A percentile compares a stretch with the other conserved stretches of the same genome.
phyloP scores from a whole-genome alignment of 2,113 vertebrate species.

The Sylvia atricapilla region DNA sequence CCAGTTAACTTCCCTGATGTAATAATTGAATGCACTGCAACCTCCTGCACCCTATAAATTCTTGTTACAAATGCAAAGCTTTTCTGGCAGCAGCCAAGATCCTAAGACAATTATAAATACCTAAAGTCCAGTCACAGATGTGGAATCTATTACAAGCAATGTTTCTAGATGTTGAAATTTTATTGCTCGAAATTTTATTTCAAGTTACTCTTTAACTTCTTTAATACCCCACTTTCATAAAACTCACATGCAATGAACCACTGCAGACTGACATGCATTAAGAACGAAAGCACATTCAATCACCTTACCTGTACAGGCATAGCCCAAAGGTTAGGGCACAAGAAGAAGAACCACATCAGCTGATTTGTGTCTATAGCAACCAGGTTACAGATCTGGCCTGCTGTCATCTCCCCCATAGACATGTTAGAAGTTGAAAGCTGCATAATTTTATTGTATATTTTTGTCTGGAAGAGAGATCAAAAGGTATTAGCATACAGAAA shows the following conservation, averaged over 20 bases:
- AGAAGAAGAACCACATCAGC: constrained; percentile 99
- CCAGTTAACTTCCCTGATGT: background rate
- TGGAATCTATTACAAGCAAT: background rate
- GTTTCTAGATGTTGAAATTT: background rate
- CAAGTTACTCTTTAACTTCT: background rate
- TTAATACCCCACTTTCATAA: background rate
- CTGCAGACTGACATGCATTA: background rate
- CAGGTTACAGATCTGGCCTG: constrained; percentile 96
- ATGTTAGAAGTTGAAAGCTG: constrained; percentile 96
- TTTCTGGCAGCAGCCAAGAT: background rate
- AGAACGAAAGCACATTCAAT: background rate
- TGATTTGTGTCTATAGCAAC: constrained; percentile 98
- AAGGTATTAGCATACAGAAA: background rate
- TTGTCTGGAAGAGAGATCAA: constrained; percentile 80
- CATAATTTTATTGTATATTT: constrained; percentile 99
- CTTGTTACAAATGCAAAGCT: background rate
- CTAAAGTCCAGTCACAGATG: background rate
- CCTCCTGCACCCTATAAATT: background rate
- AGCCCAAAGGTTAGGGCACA: constrained; percentile 97
- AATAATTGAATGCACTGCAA: background rate
- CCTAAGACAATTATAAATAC: background rate
- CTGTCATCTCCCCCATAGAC: constrained; percentile 96
- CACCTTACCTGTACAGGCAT: constrained; percentile 94
- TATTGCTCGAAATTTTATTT: background rate
- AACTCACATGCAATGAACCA: background rate